These are phyloP conservation scores for Cariama cristata DNA, from an alignment of 2,113 vertebrate species.

Conservation along the genomic window DNA sequence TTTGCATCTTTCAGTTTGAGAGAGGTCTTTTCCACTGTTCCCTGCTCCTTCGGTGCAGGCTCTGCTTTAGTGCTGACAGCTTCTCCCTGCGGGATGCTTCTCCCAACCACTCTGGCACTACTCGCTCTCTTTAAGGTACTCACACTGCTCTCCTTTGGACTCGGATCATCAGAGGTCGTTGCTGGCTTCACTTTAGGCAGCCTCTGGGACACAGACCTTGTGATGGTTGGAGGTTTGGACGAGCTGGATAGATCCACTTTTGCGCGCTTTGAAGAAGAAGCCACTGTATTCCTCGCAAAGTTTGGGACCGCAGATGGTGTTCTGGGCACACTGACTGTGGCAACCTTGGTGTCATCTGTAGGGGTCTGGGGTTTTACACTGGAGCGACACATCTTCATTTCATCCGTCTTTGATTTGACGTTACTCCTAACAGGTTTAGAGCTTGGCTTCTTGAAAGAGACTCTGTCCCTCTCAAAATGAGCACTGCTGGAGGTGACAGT, in stretches of 20 bases:
- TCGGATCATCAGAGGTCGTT: constrained; percentile 52
- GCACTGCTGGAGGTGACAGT: constrained; percentile 39
- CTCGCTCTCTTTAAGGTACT: constrained; percentile 80
- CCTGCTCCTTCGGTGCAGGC: constrained; percentile 69
- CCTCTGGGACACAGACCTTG: constrained; percentile 78
- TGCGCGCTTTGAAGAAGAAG: constrained; percentile 85
- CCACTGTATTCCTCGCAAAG: constrained; percentile 93
- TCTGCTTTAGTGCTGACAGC: constrained; percentile 60
- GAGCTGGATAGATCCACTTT: constrained; percentile 76
- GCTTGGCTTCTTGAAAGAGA: constrained; percentile 82
- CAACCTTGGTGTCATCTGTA: constrained; percentile 71
- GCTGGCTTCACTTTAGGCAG: constrained; percentile 69
- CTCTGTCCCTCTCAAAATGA: constrained; percentile 79
- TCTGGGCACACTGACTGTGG: constrained; percentile 43
- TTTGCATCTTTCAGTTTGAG: constrained; percentile 74
- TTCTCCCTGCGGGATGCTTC: constrained; percentile 67
- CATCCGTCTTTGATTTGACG: constrained; percentile 81
- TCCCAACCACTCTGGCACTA: constrained; percentile 80
- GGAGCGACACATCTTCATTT: constrained; percentile 89
- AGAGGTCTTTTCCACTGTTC: constrained; percentile 78
- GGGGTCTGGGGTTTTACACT: constrained; percentile 75
- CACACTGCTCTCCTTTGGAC: constrained; percentile 68
- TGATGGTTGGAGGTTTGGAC: constrained; percentile 68
- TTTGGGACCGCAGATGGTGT: constrained; percentile 74
- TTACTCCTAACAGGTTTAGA: constrained; percentile 87